Evolutionary conservation across 1,140 invertebrate genomes (phyloP).

Genomic region (Heliconius hermathena): DNA sequence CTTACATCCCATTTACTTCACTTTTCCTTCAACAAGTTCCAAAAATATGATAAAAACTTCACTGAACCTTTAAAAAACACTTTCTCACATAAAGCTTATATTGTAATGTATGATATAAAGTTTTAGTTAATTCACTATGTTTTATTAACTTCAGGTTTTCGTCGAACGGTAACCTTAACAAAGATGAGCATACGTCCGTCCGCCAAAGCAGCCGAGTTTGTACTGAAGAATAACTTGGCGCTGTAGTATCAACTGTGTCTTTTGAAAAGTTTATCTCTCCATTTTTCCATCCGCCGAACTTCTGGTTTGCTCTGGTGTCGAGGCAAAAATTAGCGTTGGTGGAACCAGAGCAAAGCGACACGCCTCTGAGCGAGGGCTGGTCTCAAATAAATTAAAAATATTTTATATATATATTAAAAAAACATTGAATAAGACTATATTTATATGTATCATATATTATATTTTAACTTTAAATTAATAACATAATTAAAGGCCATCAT

Average conservation of each 20-base stretch:
- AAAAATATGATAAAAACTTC: conserved; percentile 17
- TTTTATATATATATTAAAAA: too few relatives aligned
- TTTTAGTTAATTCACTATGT: neutral
- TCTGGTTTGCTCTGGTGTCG: too few relatives aligned
- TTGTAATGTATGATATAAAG: neutral
- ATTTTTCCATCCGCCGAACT: too few relatives aligned
- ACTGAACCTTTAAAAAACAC: conserved; percentile 21
- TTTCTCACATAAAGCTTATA: neutral
- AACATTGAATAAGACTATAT: neutral
- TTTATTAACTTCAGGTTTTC: neutral
- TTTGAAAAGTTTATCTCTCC: neutral
- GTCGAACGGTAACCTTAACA: neutral
- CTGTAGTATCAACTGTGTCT: conserved; percentile 23
- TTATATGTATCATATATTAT: neutral
- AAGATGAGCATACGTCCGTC: conserved; percentile 40
- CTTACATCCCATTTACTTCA: conserved; percentile 5
- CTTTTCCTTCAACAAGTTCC: conserved; percentile 12
- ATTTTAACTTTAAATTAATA: too few relatives aligned
- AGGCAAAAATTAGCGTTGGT: too few relatives aligned
- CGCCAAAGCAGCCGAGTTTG: conserved; percentile 35
- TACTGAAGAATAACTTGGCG: conserved; percentile 41
- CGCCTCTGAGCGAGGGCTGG: too few relatives aligned
- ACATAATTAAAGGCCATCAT: neutral
- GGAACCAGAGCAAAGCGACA: neutral
- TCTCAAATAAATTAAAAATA: too few relatives aligned